Evolutionary conservation across 1,140 invertebrate species (phyloP).

Genomic region (Leucophenga varia): DNA sequence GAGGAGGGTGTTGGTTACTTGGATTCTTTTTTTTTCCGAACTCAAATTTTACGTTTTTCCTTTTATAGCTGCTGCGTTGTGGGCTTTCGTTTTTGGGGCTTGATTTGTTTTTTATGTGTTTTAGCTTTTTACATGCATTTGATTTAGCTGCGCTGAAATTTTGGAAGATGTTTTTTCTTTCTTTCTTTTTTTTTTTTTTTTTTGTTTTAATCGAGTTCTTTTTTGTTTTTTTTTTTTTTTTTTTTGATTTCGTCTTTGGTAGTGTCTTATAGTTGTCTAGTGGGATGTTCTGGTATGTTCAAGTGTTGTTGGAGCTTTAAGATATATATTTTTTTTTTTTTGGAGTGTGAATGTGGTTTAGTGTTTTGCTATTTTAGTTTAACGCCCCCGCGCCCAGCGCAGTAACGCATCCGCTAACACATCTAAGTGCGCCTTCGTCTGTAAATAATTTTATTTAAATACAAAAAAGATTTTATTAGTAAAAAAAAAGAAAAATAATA

Average conservation of each 20-base stretch:
- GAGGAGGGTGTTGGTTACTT: too few species aligned
- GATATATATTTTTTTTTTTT: constrained; percentile 14
- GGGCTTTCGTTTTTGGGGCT: too few species aligned
- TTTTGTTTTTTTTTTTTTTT: constrained; percentile 15
- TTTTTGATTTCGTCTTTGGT: constrained; percentile 13
- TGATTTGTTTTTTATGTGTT: too few species aligned
- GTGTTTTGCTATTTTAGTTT: constrained; percentile 40
- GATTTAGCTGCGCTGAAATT: too few species aligned
- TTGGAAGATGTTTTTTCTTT: too few species aligned
- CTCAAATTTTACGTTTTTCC: too few species aligned
- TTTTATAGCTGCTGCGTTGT: too few species aligned
- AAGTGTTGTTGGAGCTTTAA: constrained; percentile 31
- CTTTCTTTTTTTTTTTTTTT: constrained; percentile 26
- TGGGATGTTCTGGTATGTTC: constrained; percentile 20
- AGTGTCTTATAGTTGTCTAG: constrained; percentile 10
- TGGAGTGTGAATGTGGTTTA: constrained; percentile 18
- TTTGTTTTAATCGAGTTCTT: constrained; percentile 1
- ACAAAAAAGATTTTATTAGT: too few species aligned
- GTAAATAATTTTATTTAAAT: too few species aligned
- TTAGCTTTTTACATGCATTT: too few species aligned
- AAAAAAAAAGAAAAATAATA: constrained; percentile 20
- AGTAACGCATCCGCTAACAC: constrained; percentile 88
- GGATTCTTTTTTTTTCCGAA: too few species aligned
- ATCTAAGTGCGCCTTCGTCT: constrained; percentile 94
- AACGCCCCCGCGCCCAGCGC: constrained; percentile 88